Percentiles rank a stretch among this genome's conserved stretches.
Evolutionary conservation across 2,888 invertebrate species (phyloP).

Genomic region (Lithosia quadra): DNA sequence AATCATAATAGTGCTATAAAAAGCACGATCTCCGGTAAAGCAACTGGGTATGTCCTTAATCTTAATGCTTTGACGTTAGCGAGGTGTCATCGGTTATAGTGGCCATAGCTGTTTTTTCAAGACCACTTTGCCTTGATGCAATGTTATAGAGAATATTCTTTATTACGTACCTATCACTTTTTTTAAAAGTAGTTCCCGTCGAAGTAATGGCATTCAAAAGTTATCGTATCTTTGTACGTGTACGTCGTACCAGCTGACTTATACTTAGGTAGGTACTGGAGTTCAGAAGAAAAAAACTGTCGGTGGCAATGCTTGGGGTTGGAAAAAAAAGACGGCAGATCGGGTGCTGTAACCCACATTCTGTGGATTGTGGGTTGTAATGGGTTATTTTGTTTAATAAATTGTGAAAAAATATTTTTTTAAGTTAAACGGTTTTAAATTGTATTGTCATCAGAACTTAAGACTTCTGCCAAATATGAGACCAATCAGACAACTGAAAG

Average conservation of each 20-base stretch:
- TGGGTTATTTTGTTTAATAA: no score
- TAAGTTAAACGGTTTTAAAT: no score
- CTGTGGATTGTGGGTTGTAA: no score
- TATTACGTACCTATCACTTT: background rate
- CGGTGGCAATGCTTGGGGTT: no score
- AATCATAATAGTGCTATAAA: conserved; percentile 79
- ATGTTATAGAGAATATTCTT: background rate
- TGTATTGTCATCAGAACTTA: no score
- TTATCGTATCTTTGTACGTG: background rate
- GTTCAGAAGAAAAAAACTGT: no score
- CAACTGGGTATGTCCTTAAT: conserved; percentile 78
- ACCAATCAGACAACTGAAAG: no score
- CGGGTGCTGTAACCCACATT: no score
- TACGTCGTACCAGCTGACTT: background rate
- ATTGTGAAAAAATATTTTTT: no score
- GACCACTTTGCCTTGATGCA: background rate
- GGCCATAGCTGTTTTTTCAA: conserved; percentile 46
- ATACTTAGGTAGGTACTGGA: no score
- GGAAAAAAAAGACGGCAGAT: no score
- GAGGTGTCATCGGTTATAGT: conserved; percentile 57
- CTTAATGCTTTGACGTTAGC: conserved; percentile 76
- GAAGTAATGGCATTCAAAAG: background rate
- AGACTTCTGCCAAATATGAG: no score
- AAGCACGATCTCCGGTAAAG: conserved; percentile 80
- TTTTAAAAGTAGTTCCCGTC: background rate